phyloP scores from a whole-genome alignment of 30 jellyfish, hydroid and myxozoan genomes.

The Turritopsis rubra region DNA sequence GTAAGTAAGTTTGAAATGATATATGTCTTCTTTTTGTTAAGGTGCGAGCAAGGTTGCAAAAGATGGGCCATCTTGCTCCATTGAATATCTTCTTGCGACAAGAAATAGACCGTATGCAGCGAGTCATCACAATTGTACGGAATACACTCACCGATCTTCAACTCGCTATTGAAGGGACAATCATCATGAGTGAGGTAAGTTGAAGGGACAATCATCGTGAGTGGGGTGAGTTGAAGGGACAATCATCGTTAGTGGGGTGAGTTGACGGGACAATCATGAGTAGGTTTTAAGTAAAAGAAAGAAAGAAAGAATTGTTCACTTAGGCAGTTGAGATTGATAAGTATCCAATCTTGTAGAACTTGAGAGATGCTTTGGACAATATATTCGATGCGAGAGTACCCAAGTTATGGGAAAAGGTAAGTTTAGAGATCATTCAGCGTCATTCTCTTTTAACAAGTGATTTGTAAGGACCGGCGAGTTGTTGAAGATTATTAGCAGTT shows the following conservation, averaged over 20 bases:
- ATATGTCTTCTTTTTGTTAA: not conserved
- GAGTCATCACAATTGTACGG: constrained; percentile 84
- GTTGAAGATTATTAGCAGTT: no score
- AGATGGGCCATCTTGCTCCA: constrained; percentile 91
- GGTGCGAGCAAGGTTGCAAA: constrained; percentile 81
- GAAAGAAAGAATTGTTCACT: not conserved
- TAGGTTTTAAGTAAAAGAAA: not conserved
- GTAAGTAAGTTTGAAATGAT: not conserved
- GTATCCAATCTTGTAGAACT: constrained; percentile 42
- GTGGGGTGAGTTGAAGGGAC: not conserved
- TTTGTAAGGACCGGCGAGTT: not conserved
- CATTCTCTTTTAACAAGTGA: no score
- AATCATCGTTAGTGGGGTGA: no score
- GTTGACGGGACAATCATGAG: no score
- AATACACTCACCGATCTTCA: constrained; percentile 79
- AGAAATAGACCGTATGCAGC: constrained; percentile 96
- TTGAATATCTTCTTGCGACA: constrained; percentile 84
- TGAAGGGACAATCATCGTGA: not conserved
- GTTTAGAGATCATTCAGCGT: no score
- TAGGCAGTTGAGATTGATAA: not conserved
- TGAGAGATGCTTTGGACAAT: constrained; percentile 91
- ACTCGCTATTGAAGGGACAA: constrained; percentile 94
- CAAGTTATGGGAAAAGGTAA: constrained; percentile 89
- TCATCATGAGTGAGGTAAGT: constrained; percentile 89
- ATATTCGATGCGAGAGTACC: constrained; percentile 95